phyloP scores from a whole-genome alignment of 2,113 vertebrate species.

The Mus spicilegus region DNA sequence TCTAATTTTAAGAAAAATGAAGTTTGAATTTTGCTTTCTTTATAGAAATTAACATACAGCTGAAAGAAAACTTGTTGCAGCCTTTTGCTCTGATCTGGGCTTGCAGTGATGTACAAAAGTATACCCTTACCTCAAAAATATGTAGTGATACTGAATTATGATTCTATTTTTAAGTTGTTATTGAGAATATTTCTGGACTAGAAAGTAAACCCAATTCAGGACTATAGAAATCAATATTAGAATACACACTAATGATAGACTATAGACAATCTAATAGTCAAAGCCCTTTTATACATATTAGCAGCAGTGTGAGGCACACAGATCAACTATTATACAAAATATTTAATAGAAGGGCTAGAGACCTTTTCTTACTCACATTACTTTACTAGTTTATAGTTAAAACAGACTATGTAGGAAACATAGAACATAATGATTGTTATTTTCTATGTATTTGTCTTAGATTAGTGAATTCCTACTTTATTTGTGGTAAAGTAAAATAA shows the following conservation, averaged over 20 bases:
- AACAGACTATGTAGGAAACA: neutral
- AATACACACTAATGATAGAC: neutral
- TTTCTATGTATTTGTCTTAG: conserved; percentile 31
- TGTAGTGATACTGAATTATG: neutral
- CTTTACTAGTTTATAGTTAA: neutral
- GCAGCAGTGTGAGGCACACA: neutral
- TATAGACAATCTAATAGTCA: neutral
- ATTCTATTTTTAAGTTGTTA: conserved; percentile 29
- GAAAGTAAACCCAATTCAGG: neutral
- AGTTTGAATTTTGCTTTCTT: neutral
- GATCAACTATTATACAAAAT: neutral
- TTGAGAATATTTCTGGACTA: neutral
- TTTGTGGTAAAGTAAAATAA: conserved; percentile 35
- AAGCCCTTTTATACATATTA: neutral
- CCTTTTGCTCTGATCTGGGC: conserved; percentile 26
- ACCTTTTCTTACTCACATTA: neutral
- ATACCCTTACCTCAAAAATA: neutral
- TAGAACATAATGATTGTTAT: neutral
- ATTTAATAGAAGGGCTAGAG: neutral
- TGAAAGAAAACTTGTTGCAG: neutral
- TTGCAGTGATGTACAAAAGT: neutral
- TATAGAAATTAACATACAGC: neutral
- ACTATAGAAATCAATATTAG: neutral
- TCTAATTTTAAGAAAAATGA: conserved; percentile 33
- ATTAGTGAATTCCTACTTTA: conserved; percentile 16